Conservation (phyloP, 1,140 invertebrate species). For the Rhagoletis pomonella region DNA sequence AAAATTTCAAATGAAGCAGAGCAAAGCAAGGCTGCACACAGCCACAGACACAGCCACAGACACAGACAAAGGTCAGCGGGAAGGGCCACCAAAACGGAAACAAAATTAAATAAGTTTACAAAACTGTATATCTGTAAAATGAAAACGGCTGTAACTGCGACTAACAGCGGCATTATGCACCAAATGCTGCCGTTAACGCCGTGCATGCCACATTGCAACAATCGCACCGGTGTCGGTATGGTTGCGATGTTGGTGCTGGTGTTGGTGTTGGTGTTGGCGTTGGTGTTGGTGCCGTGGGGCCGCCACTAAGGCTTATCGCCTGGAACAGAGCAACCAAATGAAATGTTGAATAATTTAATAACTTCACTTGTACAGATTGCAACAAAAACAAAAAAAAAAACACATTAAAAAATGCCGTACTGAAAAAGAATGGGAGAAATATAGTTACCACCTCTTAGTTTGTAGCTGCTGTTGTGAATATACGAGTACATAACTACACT, state of each 20-base stretch:
- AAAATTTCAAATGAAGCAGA: conserved; percentile 44
- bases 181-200: conserved; percentile 11
- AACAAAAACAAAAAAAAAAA: conserved; percentile 7
- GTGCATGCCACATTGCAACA: conserved; percentile 22
- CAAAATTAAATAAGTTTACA: conserved; percentile 50
- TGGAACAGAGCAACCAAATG: conserved; percentile 50
- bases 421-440: conserved; percentile 4
- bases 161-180: conserved; percentile 49
- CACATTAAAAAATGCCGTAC: background rate
- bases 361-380: conserved; percentile 49
- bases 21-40: conserved; percentile 1
- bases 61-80: conserved; percentile 11
- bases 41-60: too few species aligned
- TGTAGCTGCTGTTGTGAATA: background rate
- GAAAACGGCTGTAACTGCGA: conserved; percentile 40
- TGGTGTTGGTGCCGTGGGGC: background rate
- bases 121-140: conserved; percentile 39
- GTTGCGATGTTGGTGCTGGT: background rate
- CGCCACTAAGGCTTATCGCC: conserved; percentile 38
- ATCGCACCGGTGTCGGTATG: background rate
- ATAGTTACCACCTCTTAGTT: background rate
- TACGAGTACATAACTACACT: background rate
- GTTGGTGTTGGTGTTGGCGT: background rate
- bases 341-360: conserved; percentile 52
- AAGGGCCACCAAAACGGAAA: conserved; percentile 30